phyloP scores from a whole-genome alignment of 2,888 invertebrate genomes.

The Cyaniris semiargus region DNA sequence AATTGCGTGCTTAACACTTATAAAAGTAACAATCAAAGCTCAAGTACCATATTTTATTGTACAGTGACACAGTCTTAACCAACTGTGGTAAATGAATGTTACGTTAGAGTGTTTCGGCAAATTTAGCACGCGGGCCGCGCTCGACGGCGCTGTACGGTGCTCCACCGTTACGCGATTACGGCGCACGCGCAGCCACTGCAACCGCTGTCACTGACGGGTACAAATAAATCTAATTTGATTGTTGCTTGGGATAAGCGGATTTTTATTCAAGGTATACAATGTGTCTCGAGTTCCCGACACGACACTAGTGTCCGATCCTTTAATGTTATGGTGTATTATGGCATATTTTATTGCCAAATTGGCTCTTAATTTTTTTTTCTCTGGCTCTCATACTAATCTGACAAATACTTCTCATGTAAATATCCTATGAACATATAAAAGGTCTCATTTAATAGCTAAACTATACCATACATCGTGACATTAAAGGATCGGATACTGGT shows the following conservation, averaged over 20 bases:
- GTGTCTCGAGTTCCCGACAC: no score
- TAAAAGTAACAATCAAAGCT: background rate
- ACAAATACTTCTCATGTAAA: no score
- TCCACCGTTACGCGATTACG: conserved; percentile 78
- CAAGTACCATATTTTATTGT: background rate
- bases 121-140: conserved; percentile 76
- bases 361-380: no score
- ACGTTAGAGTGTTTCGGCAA: conserved; percentile 79
- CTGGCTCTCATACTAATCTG: no score
- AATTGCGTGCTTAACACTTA: background rate
- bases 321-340: no score
- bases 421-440: no score
- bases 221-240: background rate
- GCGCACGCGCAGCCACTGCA: conserved; percentile 62
- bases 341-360: no score
- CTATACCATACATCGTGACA: no score
- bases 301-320: no score
- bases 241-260: background rate
- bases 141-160: conserved; percentile 77
- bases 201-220: conserved; percentile 39
- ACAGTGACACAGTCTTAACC: background rate
- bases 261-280: no score
- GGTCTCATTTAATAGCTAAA: no score
- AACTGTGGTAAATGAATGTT: conserved; percentile 53
- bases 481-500: no score